phyloP scores from a whole-genome alignment of 1,140 invertebrate genomes.

The Tyrophagus putrescentiae region DNA sequence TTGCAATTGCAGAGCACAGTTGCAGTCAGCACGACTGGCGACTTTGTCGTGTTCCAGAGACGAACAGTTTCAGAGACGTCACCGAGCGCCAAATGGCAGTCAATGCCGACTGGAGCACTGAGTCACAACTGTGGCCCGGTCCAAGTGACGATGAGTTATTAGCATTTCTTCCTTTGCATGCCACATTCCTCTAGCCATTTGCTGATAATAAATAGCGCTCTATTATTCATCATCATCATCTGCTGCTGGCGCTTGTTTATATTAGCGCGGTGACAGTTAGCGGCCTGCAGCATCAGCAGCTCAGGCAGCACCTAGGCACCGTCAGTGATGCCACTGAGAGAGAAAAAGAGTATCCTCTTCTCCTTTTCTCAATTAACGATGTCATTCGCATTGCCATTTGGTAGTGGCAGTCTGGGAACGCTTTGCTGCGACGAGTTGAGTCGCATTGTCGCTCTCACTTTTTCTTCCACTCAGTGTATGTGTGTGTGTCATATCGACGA shows the following conservation, averaged over 20 bases:
- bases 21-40: too few relatives aligned
- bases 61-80: too few relatives aligned
- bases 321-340: too few relatives aligned
- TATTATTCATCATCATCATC: slow-evolving; percentile 10
- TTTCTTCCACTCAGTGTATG: too few relatives aligned
- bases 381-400: background rate
- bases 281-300: background rate
- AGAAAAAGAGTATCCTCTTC: background rate
- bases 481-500: too few relatives aligned
- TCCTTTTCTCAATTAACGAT: slow-evolving; percentile 10
- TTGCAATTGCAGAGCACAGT: too few relatives aligned
- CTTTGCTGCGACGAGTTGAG: background rate
- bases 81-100: too few relatives aligned
- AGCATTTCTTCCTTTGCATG: slow-evolving; percentile 28
- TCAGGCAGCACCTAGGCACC: background rate
- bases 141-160: slow-evolving; percentile 13
- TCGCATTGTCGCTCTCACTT: too few relatives aligned
- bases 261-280: background rate
- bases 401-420: background rate
- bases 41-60: too few relatives aligned
- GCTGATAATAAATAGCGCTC: background rate
- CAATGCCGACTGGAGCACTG: too few relatives aligned
- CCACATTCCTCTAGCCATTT: slow-evolving; percentile 16
- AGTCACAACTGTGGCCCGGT: too few relatives aligned
- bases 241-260: background rate